Conservation (phyloP, 2,888 invertebrate genomes). For the Troilus luridus region DNA sequence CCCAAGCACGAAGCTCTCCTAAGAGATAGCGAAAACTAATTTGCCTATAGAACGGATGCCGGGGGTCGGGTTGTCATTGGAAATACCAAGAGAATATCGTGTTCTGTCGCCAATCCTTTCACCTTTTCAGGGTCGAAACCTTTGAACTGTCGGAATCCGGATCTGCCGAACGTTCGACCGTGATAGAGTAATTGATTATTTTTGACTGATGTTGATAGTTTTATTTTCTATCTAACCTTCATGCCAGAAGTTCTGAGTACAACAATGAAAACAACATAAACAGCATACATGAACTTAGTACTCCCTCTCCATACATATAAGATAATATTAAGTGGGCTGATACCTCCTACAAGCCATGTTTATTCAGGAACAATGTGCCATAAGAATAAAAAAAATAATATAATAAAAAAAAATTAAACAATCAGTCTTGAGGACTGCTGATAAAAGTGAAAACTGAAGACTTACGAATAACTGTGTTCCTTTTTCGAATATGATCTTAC, state of each 20-base stretch:
- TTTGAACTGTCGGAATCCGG: background rate
- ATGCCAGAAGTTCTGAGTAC: background rate
- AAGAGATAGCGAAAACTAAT: background rate
- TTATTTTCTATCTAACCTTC: background rate
- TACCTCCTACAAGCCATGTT: too few species aligned
- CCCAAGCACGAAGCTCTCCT: background rate
- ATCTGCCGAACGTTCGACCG: background rate
- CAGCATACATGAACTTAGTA: too few species aligned
- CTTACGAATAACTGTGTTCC: too few species aligned
- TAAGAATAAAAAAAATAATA: too few species aligned
- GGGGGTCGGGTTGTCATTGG: background rate
- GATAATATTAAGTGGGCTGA: too few species aligned
- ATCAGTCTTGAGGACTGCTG: too few species aligned
- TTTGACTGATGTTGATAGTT: background rate
- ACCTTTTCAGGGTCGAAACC: background rate
- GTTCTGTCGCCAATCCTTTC: background rate
- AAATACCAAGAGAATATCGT: background rate
- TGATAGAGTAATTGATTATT: background rate
- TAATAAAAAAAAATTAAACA: too few species aligned
- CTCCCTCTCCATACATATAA: too few species aligned
- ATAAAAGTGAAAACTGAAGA: too few species aligned
- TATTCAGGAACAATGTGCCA: too few species aligned
- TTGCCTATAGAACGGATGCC: background rate
- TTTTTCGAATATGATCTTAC: too few species aligned
- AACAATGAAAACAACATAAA: too few species aligned